Evolutionary conservation across 2,888 invertebrate genomes (phyloP).

Genomic region (Ophioninae sp.): DNA sequence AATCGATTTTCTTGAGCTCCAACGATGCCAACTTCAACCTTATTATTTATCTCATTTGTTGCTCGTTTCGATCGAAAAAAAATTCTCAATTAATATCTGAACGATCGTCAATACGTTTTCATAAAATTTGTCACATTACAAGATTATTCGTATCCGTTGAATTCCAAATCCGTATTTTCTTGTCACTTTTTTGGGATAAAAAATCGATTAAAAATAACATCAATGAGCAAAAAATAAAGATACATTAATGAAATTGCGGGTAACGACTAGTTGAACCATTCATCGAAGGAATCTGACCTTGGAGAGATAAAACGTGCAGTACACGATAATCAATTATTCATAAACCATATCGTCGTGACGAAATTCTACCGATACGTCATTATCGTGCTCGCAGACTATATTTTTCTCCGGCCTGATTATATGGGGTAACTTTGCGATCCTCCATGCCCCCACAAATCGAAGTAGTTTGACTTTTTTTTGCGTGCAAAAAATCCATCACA

Average conservation of each 20-base stretch:
- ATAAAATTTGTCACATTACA: not conserved
- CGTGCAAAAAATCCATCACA: not conserved
- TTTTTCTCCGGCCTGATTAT: not conserved
- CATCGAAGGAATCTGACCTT: conserved; percentile 14
- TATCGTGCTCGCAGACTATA: conserved; percentile 13
- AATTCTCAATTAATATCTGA: not conserved
- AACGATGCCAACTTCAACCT: no score
- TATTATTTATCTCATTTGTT: not conserved
- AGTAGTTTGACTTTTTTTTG: not conserved
- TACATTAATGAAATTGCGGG: not conserved
- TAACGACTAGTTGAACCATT: conserved; percentile 2
- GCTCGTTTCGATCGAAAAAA: not conserved
- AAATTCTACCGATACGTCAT: conserved; percentile 24
- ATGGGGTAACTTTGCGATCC: not conserved
- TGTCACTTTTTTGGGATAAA: not conserved
- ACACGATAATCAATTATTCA: conserved; percentile 14
- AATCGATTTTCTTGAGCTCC: no score
- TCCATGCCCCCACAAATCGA: not conserved
- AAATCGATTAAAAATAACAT: not conserved
- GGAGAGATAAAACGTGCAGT: conserved; percentile 2
- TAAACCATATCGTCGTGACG: conserved; percentile 28
- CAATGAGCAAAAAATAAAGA: not conserved
- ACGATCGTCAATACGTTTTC: not conserved
- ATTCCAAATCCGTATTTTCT: not conserved
- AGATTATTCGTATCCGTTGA: not conserved